Conservation (phyloP, 1,140 invertebrate species). For the Drosophila obscura region DNA sequence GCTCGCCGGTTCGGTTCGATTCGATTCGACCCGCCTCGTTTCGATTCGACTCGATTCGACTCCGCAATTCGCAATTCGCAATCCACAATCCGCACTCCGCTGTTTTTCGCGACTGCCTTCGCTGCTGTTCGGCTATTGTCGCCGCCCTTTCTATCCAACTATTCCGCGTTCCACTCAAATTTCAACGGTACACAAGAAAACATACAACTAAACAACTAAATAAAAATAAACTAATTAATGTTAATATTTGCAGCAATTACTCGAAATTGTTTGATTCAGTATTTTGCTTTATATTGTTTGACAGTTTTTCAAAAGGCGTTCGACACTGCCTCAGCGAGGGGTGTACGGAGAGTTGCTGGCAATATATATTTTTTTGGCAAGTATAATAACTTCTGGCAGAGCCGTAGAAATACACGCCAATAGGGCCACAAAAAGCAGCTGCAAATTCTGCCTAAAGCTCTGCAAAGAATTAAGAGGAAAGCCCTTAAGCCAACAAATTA, state of each 20-base stretch:
- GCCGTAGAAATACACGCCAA: no score
- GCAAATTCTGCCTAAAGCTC: no score
- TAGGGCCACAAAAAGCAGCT: no score
- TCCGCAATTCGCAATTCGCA: no score
- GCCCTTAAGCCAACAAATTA: no score
- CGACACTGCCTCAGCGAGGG: constrained; percentile 7
- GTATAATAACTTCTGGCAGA: no score
- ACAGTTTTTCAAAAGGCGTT: constrained; percentile 20
- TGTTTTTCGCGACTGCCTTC: constrained; percentile 14
- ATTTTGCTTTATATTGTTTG: constrained; percentile 9
- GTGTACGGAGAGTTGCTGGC: not conserved
- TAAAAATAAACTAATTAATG: constrained; percentile 1
- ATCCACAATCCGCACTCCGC: not conserved
- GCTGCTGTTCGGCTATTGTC: constrained; percentile 11
- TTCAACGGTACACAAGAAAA: constrained; percentile 40
- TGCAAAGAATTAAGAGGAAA: no score
- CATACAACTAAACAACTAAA: constrained; percentile 10
- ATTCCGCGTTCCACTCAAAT: constrained; percentile 56
- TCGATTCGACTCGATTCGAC: no score
- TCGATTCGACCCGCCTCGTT: constrained; percentile 20
- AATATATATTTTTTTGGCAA: no score
- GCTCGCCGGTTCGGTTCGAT: constrained; percentile 72
- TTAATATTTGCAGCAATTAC: constrained; percentile 32
- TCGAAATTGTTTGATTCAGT: constrained; percentile 23
- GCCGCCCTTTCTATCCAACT: constrained; percentile 22